Conservation (phyloP, 2,113 vertebrate species). For the Hydrolagus affinis region DNA sequence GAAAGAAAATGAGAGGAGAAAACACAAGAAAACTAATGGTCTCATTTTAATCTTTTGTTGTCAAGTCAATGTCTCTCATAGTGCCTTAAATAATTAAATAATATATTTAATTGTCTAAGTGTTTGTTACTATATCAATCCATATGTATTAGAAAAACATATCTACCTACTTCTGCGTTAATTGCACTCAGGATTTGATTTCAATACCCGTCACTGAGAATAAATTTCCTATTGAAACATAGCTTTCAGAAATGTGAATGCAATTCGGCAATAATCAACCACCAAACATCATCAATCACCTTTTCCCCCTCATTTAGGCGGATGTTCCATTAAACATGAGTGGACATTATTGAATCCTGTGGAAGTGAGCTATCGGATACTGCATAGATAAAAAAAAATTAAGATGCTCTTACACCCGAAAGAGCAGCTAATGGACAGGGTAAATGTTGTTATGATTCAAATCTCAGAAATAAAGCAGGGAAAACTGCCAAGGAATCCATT, state of each 20-base stretch:
- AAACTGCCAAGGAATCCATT: conserved; percentile 45
- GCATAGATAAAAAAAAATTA: background rate
- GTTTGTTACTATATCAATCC: no score
- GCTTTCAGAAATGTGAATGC: background rate
- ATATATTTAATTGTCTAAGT: no score
- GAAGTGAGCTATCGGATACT: no score
- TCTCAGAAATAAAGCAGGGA: conserved; percentile 37
- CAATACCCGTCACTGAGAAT: no score
- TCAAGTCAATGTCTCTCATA: no score
- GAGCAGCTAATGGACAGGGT: conserved; percentile 43
- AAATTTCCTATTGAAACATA: background rate
- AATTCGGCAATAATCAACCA: background rate
- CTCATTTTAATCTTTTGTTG: background rate
- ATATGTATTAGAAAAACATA: no score
- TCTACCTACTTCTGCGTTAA: no score
- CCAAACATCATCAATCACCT: background rate
- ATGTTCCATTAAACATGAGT: background rate
- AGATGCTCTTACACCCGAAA: conserved; percentile 34
- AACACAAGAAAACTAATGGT: background rate
- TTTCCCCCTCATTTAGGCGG: background rate
- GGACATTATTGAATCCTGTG: background rate
- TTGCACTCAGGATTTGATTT: no score
- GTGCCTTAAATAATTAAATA: no score
- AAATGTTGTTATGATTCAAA: conserved; percentile 37
- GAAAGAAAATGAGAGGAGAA: background rate